These are phyloP conservation scores for Amorpha juglandis DNA, from an alignment of 2,888 invertebrate genomes.

Conservation along the genomic window DNA sequence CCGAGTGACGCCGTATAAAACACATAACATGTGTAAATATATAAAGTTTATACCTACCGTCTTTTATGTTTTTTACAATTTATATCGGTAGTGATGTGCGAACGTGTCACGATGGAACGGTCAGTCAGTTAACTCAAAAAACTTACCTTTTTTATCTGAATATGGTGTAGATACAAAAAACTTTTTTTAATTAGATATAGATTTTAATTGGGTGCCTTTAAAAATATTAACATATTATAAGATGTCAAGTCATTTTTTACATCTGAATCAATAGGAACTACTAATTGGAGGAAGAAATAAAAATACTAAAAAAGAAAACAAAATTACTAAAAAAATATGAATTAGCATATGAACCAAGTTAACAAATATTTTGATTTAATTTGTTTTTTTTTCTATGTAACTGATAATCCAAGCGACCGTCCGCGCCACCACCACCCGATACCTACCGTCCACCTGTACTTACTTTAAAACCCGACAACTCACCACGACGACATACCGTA, in stretches of 20 bases:
- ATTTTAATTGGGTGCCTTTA: no score
- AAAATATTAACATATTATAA: no score
- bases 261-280: no score
- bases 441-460: conserved; percentile 62
- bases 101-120: not conserved
- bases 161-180: no score
- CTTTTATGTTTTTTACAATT: not conserved
- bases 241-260: no score
- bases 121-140: not conserved
- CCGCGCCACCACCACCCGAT: conserved; percentile 34
- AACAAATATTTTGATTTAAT: no score
- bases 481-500: conserved; percentile 35
- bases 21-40: conserved; percentile 28
- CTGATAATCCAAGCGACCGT: not conserved
- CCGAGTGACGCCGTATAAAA: conserved; percentile 53
- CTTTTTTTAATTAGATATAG: not conserved
- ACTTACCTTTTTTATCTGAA: not conserved
- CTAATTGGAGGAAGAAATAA: no score
- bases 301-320: no score
- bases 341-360: no score
- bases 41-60: conserved; percentile 57
- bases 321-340: no score
- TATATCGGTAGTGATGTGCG: conserved; percentile 3
- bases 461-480: conserved; percentile 32
- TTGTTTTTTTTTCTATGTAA: not conserved